These are phyloP conservation scores for Sceloporus tristichus DNA, from an alignment of 2,113 vertebrate genomes.

Conservation along the genomic window DNA sequence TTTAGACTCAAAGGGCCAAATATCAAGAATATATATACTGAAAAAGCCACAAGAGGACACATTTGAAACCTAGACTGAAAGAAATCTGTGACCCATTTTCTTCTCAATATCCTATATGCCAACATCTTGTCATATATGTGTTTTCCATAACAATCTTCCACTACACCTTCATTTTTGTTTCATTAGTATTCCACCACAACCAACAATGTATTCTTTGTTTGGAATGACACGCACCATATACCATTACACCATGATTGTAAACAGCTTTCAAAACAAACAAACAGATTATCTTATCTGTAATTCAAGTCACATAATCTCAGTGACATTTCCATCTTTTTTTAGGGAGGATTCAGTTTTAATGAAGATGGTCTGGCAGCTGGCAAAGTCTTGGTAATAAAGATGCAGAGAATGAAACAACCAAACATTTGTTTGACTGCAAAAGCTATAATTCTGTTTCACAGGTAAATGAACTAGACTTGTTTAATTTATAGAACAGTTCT, in stretches of 20 bases:
- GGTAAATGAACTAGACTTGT: slow-evolving; percentile 33
- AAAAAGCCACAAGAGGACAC: slow-evolving; percentile 24
- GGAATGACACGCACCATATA: slow-evolving; percentile 28
- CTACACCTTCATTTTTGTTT: slow-evolving; percentile 12
- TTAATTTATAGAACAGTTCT: slow-evolving; percentile 24
- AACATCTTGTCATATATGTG: slow-evolving; percentile 13
- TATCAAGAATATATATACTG: slow-evolving; percentile 54
- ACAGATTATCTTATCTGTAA: slow-evolving; percentile 53
- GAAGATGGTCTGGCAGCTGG: not conserved
- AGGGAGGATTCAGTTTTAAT: slow-evolving; percentile 34
- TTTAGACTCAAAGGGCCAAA: slow-evolving; percentile 75
- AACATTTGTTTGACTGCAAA: not conserved
- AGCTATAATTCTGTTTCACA: slow-evolving; percentile 51
- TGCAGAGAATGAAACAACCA: not conserved
- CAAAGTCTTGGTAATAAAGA: slow-evolving; percentile 35
- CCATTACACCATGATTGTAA: slow-evolving; percentile 34
- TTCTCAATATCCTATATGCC: slow-evolving; percentile 13
- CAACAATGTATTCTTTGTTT: slow-evolving; percentile 39
- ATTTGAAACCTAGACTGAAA: slow-evolving; percentile 35
- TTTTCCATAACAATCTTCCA: not conserved
- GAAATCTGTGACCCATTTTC: slow-evolving; percentile 36
- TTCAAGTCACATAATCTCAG: slow-evolving; percentile 37
- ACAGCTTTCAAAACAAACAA: slow-evolving; percentile 33
- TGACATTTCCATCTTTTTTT: slow-evolving; percentile 41
- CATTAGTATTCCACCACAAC: slow-evolving; percentile 26